Evolutionary conservation across 2,797 vertebrate species (phyloP).

Genomic region (Eulemur rubriventer): DNA sequence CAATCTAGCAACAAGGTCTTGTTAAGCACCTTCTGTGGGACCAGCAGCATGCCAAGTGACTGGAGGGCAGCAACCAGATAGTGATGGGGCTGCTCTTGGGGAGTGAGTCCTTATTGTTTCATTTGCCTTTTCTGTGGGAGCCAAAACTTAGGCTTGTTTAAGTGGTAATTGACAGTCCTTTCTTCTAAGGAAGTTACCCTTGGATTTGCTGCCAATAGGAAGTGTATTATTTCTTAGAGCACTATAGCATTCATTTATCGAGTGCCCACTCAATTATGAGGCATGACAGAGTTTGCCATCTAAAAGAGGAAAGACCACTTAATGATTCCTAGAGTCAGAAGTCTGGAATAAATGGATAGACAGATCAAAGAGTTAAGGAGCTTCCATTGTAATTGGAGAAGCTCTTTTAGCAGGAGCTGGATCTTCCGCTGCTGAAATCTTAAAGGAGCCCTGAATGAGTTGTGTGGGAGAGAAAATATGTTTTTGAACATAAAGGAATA

Average conservation of each 20-base stretch:
- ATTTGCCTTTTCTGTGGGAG: slow-evolving; percentile 62
- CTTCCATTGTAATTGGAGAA: slow-evolving; percentile 13
- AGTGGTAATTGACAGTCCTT: slow-evolving; percentile 72
- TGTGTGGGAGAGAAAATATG: not conserved
- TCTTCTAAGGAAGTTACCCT: slow-evolving; percentile 73
- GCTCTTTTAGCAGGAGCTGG: not conserved
- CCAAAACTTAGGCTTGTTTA: slow-evolving; percentile 73
- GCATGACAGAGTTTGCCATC: slow-evolving; percentile 69
- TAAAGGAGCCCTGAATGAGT: slow-evolving; percentile 20
- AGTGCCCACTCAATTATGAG: slow-evolving; percentile 78
- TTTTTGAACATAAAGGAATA: slow-evolving; percentile 12
- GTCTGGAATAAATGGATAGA: slow-evolving; percentile 62
- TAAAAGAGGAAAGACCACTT: slow-evolving; percentile 68
- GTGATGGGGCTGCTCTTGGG: not conserved
- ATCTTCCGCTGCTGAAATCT: slow-evolving; percentile 23
- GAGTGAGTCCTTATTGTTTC: slow-evolving; percentile 23
- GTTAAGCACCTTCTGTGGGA: not conserved
- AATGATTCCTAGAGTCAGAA: slow-evolving; percentile 74
- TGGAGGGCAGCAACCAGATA: slow-evolving; percentile 36
- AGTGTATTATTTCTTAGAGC: slow-evolving; percentile 68
- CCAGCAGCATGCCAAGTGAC: slow-evolving; percentile 39
- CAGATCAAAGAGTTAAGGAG: slow-evolving; percentile 66
- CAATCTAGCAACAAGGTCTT: not conserved
- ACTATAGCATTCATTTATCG: slow-evolving; percentile 72
- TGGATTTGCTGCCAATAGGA: slow-evolving; percentile 74